These are phyloP conservation scores for Lycophotia porphyrea DNA, from an alignment of 2,888 invertebrate species.

Conservation along the genomic window DNA sequence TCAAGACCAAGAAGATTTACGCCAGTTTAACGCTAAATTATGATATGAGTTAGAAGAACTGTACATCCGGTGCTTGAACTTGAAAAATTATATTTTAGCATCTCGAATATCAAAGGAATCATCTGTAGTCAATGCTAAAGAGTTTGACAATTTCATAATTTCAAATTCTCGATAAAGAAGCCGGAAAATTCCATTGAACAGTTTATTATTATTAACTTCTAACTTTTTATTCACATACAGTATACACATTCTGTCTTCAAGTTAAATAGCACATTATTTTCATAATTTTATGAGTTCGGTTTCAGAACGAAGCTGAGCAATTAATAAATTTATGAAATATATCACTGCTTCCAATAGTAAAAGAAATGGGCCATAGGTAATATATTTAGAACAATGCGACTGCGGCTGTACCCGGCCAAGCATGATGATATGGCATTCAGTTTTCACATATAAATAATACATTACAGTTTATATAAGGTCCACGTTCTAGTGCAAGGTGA, in stretches of 20 bases:
- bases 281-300: too few species aligned
- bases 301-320: neutral
- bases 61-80: neutral
- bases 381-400: slow-evolving; percentile 19
- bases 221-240: too few species aligned
- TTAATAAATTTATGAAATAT: neutral
- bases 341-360: neutral
- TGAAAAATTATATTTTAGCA: neutral
- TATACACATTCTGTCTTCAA: too few species aligned
- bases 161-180: neutral
- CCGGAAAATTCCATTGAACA: neutral
- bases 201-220: neutral
- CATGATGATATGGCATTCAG: slow-evolving; percentile 18
- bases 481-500: neutral
- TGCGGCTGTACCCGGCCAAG: neutral
- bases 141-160: neutral
- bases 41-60: neutral
- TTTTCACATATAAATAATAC: slow-evolving; percentile 2
- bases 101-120: neutral
- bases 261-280: neutral
- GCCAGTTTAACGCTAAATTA: slow-evolving; percentile 1
- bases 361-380: neutral
- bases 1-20: neutral
- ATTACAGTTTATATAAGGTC: neutral
- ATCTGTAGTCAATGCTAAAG: neutral